These are phyloP conservation scores for Orycteropus afer DNA, from an alignment of 2,113 vertebrate genomes.

Conservation along the genomic window DNA sequence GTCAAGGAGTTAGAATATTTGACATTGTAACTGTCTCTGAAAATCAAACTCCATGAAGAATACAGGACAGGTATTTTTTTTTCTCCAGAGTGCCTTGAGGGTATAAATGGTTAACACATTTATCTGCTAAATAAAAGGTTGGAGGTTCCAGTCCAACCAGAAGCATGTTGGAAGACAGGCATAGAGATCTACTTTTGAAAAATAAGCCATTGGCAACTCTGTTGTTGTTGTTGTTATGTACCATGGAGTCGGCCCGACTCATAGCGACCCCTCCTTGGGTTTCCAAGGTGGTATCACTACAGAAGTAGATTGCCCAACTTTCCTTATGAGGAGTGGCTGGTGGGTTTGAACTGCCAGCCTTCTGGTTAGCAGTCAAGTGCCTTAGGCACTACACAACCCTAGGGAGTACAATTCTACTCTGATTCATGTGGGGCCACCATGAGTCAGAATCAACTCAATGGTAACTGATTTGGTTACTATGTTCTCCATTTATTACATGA, in stretches of 20 bases:
- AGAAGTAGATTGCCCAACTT: too few species aligned
- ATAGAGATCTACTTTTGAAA: background rate
- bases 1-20: constrained; percentile 53
- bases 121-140: background rate
- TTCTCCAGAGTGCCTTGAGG: background rate
- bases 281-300: too few species aligned
- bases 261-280: too few species aligned
- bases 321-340: too few species aligned
- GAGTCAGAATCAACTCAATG: background rate
- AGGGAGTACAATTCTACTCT: too few species aligned
- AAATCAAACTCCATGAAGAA: constrained; percentile 42
- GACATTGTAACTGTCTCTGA: constrained; percentile 37
- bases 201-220: too few species aligned
- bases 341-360: too few species aligned
- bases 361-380: too few species aligned
- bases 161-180: background rate
- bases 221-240: too few species aligned
- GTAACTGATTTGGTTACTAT: background rate
- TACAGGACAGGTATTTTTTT: background rate
- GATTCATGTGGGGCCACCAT: background rate
- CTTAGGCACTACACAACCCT: too few species aligned
- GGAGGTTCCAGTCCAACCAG: background rate
- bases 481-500: constrained; percentile 35
- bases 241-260: too few species aligned
- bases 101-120: background rate